A percentile compares a stretch with the other conserved stretches of the same genome.
Conservation (phyloP, 2,113 vertebrate species). For the Turnix velox region DNA sequence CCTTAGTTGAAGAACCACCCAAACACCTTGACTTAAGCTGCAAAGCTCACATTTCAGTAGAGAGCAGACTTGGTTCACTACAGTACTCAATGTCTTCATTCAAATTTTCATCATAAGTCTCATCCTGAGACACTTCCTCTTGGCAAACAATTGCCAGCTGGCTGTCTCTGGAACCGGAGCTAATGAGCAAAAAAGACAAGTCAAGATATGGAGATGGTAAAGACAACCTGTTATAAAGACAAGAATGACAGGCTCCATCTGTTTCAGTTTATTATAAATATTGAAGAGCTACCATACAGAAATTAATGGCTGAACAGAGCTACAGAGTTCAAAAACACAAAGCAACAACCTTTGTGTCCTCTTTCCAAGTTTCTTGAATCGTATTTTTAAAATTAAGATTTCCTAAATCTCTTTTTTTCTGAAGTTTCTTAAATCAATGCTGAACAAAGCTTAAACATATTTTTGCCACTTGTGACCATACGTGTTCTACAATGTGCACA, state of each 20-base stretch:
- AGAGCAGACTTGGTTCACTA: conserved; percentile 84
- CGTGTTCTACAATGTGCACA: not conserved
- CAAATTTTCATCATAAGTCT: conserved; percentile 82
- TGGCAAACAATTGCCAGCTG: conserved; percentile 84
- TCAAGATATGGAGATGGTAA: not conserved
- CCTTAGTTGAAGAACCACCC: conserved; percentile 19
- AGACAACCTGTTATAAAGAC: conserved; percentile 40
- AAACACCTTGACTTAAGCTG: not conserved
- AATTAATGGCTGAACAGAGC: conserved; percentile 13
- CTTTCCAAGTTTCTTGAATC: no score
- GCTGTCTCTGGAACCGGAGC: conserved; percentile 90
- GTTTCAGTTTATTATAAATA: conserved; percentile 10
- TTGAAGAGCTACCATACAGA: not conserved
- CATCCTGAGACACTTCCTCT: conserved; percentile 84
- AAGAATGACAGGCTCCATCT: conserved; percentile 48
- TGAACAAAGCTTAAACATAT: not conserved
- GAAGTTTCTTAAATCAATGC: not conserved
- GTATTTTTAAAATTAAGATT: no score
- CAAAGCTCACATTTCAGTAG: conserved; percentile 87
- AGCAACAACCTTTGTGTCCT: not conserved
- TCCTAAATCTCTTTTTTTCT: no score
- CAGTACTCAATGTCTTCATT: conserved; percentile 81
- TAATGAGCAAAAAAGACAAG: conserved; percentile 67
- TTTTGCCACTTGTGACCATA: not conserved
- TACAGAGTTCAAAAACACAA: not conserved